Conservation (phyloP, 2,797 vertebrate genomes). For the Cheirogaleus major region DNA sequence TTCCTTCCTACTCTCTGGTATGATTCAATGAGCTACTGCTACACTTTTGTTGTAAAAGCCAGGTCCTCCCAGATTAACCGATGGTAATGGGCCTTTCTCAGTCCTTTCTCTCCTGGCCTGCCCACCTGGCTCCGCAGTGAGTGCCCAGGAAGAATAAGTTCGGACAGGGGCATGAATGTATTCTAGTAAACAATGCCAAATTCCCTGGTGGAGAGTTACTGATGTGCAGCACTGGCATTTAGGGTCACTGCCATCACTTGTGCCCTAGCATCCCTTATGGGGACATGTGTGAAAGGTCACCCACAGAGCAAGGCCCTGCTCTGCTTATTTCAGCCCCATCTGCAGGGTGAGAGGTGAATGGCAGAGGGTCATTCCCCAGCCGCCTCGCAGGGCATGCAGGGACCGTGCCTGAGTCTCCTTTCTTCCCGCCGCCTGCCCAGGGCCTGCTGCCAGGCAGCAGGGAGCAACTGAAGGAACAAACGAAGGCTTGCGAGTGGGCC, state of each 20-base stretch:
- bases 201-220: background rate
- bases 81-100: background rate
- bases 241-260: background rate
- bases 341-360: background rate
- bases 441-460: background rate
- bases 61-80: background rate
- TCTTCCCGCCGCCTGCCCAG: rapidly evolving
- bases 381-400: background rate
- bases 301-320: background rate
- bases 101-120: background rate
- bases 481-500: background rate
- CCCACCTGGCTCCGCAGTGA: background rate
- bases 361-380: background rate
- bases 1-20: background rate
- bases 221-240: background rate
- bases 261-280: background rate
- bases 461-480: background rate
- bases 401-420: background rate
- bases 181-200: background rate
- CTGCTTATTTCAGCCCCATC: background rate
- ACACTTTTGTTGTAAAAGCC: background rate
- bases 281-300: background rate
- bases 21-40: background rate
- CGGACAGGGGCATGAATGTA: rapidly evolving
- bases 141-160: background rate